Evolutionary conservation across 2,888 invertebrate species (phyloP).

Genomic region (Conops quadrifasciatus): DNA sequence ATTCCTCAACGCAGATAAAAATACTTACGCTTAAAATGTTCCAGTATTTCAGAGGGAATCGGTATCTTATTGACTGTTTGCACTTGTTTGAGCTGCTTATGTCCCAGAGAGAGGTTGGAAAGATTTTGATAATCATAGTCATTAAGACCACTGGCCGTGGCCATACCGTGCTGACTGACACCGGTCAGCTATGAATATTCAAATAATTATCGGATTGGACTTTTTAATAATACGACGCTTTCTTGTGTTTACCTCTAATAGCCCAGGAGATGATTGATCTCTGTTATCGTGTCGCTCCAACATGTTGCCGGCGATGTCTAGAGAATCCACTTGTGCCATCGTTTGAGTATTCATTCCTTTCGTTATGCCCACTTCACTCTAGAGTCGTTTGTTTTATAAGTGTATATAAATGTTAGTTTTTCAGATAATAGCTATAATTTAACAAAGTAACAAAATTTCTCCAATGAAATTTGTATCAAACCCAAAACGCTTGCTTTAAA

Average conservation of each 20-base stretch:
- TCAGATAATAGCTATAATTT: not conserved
- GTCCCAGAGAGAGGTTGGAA: conserved; percentile 74
- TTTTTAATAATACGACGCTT: not conserved
- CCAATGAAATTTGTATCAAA: not conserved
- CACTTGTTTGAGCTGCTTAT: conserved; percentile 78
- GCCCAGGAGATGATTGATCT: conserved; percentile 58
- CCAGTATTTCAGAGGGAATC: conserved; percentile 91
- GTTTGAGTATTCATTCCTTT: conserved; percentile 53
- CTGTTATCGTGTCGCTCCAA: conserved; percentile 74
- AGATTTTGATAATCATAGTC: conserved; percentile 91
- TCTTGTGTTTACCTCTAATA: conserved; percentile 63
- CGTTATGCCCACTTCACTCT: not conserved
- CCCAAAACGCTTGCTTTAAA: conserved; percentile 19
- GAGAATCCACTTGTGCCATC: conserved; percentile 69
- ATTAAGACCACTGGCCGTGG: conserved; percentile 88
- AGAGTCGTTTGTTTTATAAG: not conserved
- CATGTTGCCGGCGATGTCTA: conserved; percentile 82
- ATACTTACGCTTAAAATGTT: conserved; percentile 87
- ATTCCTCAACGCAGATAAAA: not conserved
- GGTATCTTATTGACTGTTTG: conserved; percentile 85
- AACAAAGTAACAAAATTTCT: not conserved
- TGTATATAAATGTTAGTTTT: not conserved
- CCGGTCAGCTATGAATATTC: conserved; percentile 68
- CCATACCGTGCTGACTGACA: conserved; percentile 73
- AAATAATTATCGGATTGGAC: not conserved